A percentile compares a stretch with the other conserved stretches of the same genome.
Evolutionary conservation across 1,140 invertebrate genomes (phyloP).

Genomic region (Drosophila kikkawai): DNA sequence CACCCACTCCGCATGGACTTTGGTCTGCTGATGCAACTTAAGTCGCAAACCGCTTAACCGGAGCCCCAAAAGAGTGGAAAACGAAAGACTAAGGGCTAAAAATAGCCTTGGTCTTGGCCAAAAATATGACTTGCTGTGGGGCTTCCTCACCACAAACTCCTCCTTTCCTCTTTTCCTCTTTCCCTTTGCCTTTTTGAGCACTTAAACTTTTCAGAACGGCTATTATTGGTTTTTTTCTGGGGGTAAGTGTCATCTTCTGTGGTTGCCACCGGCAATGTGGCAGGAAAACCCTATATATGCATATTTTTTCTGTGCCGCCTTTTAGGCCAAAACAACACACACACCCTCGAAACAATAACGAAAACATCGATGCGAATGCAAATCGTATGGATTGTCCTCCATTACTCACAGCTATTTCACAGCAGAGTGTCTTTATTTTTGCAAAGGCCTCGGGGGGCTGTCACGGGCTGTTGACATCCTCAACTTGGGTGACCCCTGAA

Average conservation of each 20-base stretch:
- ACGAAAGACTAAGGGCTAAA: slow-evolving; percentile 24
- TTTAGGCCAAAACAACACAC: slow-evolving; percentile 52
- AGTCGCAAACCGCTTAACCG: slow-evolving; percentile 33
- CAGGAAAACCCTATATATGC: slow-evolving; percentile 57
- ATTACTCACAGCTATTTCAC: slow-evolving; percentile 51
- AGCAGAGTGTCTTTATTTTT: slow-evolving; percentile 34
- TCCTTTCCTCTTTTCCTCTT: no score
- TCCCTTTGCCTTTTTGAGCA: slow-evolving; percentile 8
- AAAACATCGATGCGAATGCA: slow-evolving; percentile 46
- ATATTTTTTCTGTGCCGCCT: slow-evolving; percentile 55
- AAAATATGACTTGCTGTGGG: slow-evolving; percentile 33
- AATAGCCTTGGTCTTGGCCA: slow-evolving; percentile 42
- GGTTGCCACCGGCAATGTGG: slow-evolving; percentile 66
- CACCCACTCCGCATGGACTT: neutral
- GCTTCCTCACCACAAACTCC: slow-evolving; percentile 6
- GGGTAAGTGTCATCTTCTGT: slow-evolving; percentile 57
- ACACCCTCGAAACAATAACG: slow-evolving; percentile 35
- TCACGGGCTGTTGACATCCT: slow-evolving; percentile 45
- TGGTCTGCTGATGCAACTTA: slow-evolving; percentile 40
- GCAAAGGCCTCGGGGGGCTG: slow-evolving; percentile 15
- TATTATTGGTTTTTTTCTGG: slow-evolving; percentile 69
- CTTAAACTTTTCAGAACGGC: slow-evolving; percentile 50
- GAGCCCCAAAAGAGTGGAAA: neutral
- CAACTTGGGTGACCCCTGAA: slow-evolving; percentile 13
- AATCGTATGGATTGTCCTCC: slow-evolving; percentile 49